Evolutionary conservation across 2,888 invertebrate genomes (phyloP), one percentile per base, ranked within the genome.

Genomic region (Drosophila kokeensis): DNA sequence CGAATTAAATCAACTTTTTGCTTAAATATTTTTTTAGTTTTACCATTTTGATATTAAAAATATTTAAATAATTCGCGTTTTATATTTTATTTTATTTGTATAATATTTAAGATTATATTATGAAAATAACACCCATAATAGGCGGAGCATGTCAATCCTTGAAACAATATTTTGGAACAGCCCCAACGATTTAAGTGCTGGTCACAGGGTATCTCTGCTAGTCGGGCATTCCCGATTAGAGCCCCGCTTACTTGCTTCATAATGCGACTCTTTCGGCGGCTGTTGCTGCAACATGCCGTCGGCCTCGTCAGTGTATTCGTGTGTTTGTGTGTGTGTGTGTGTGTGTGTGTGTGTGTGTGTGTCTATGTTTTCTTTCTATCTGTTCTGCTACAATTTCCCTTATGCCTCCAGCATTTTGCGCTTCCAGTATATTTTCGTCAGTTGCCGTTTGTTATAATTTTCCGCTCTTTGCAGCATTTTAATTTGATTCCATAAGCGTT

Each of bases 391-490:
- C 88, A 81, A 83, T 88, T 88, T 87, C 79, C 84, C 82, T 84
- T 88, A 79, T 76, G 84, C 87, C 87, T 64, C 73, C 65, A 79
- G 84, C 88, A 75, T 71, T 76, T 67, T 77, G 53, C 71, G 63
- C 60, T 73, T 67, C 38, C 60, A 58, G 50, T 71, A 73, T 73
- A 55, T 83, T 75, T 64, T 71, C 72, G 57, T 57, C 68, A 68
- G 59, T 78, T 63, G 58, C 71, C 82, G 83, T 86, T 89, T 86
- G 86, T 80, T 78, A 89, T 91, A 91, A 91, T 91, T 91, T 91
- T 91, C 89, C 91, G 87, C 83, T 90, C 71, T 84, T 90, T 91
- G 83, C 89, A 89, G 89, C 69, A 82, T 90, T 91, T 91, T 91
- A 91, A 91, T 91, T 91, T 91, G 87, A 90, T 91, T 91, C 80